These are phyloP conservation scores for Diabrotica virgifera DNA, from an alignment of 1,140 invertebrate genomes.

Conservation along the genomic window DNA sequence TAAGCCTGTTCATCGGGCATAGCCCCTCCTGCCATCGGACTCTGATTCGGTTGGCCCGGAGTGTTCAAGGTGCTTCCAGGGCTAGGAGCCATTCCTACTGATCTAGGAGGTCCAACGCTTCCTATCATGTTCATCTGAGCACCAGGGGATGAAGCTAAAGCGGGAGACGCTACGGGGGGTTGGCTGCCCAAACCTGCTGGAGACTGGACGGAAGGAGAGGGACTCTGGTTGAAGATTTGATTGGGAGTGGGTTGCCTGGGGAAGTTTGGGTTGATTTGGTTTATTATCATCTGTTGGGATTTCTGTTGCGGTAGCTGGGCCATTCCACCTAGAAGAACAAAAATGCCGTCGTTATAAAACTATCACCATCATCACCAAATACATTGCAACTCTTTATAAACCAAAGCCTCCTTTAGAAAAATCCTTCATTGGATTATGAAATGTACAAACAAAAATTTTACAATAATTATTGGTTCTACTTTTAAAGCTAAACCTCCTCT, in stretches of 20 bases:
- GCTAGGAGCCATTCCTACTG: constrained; percentile 69
- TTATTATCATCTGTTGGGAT: constrained; percentile 35
- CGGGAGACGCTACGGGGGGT: constrained; percentile 64
- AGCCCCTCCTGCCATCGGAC: constrained; percentile 55
- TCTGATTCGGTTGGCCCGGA: constrained; percentile 69
- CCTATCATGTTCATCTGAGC: constrained; percentile 58
- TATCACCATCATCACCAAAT: too few relatives aligned
- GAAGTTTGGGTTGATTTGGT: constrained; percentile 33
- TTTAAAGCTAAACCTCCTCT: too few relatives aligned
- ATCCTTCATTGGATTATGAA: too few relatives aligned
- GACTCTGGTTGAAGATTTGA: constrained; percentile 68
- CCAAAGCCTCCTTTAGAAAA: too few relatives aligned
- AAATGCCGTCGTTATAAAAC: too few relatives aligned
- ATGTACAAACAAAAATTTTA: too few relatives aligned
- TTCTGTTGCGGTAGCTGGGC: constrained; percentile 49
- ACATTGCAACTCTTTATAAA: too few relatives aligned
- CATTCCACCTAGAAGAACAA: constrained; percentile 16
- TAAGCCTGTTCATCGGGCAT: constrained; percentile 82
- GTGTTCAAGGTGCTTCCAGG: constrained; percentile 79
- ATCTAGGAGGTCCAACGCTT: constrained; percentile 49
- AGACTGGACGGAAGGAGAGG: constrained; percentile 67
- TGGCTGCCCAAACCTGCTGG: constrained; percentile 60
- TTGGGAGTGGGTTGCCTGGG: constrained; percentile 60
- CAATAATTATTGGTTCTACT: too few relatives aligned
- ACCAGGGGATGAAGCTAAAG: constrained; percentile 67